Conservation (phyloP, 1,140 invertebrate genomes). For the Arion vulgaris region DNA sequence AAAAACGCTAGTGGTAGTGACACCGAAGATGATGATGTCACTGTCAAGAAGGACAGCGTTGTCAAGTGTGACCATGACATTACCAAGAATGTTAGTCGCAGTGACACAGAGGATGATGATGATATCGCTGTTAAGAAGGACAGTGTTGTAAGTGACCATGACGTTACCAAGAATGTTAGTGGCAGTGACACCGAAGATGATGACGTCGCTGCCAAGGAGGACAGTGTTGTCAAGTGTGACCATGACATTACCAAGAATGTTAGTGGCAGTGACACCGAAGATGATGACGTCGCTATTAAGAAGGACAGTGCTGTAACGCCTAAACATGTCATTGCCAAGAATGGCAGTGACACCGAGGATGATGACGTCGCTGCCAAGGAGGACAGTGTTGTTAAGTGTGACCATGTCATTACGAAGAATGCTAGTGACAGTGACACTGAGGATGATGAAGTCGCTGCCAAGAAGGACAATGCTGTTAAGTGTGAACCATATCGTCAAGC, state of each 20-base stretch:
- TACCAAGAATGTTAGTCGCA: not conserved
- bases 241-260: no score
- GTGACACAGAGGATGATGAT: not conserved
- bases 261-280: no score
- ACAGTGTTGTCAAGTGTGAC: not conserved
- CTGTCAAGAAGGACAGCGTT: not conserved
- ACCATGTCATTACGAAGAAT: not conserved
- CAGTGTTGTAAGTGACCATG: no score
- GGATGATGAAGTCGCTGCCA: not conserved
- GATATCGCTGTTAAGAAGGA: not conserved
- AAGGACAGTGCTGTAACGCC: no score
- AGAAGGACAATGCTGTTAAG: no score
- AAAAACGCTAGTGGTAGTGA: not conserved
- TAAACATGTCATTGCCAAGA: no score
- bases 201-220: no score
- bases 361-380: no score
- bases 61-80: no score
- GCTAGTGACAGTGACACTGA: not conserved
- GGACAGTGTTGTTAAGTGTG: no score
- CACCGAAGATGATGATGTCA: not conserved
- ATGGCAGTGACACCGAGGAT: no score
- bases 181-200: not conserved
- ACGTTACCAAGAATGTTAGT: not conserved
- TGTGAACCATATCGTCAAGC: not conserved
- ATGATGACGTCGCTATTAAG: no score